Percentiles rank a stretch among this genome's conserved stretches.
These are phyloP conservation scores for Metalampra italica DNA, from an alignment of 2,888 invertebrate species.

Conservation along the genomic window DNA sequence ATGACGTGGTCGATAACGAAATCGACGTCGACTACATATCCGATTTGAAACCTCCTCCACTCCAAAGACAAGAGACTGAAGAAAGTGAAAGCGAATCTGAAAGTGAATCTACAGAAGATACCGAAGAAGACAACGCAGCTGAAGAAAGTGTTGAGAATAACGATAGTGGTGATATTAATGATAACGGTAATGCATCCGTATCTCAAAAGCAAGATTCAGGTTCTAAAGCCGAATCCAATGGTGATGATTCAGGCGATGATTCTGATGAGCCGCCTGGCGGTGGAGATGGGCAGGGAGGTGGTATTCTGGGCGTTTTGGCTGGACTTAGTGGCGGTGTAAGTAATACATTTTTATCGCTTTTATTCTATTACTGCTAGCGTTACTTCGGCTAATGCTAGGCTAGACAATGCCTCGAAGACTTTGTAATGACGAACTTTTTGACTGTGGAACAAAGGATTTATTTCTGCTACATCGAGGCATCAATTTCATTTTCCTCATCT, in stretches of 20 bases:
- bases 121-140: conserved; percentile 29
- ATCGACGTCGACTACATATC: conserved; percentile 38
- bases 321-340: conserved; percentile 70
- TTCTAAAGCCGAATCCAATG: conserved; percentile 5
- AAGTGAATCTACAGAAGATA: conserved; percentile 17
- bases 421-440: too few relatives aligned
- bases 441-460: too few relatives aligned
- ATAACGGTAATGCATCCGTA: too few relatives aligned
- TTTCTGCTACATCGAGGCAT: too few relatives aligned
- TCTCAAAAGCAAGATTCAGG: too few relatives aligned
- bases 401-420: too few relatives aligned
- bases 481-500: too few relatives aligned
- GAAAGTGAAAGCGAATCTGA: conserved; percentile 18
- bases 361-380: too few relatives aligned
- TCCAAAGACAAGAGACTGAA: conserved; percentile 45
- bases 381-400: too few relatives aligned
- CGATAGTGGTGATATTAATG: background rate
- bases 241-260: conserved; percentile 38
- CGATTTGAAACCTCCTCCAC: conserved; percentile 36
- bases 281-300: conserved; percentile 70
- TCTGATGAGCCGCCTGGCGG: conserved; percentile 59
- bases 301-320: conserved; percentile 62
- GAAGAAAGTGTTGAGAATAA: conserved; percentile 35
- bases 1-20: conserved; percentile 38
- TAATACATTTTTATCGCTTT: too few relatives aligned